Conservation (phyloP, 2,888 invertebrate species). For the Drosophila flavopinicola region DNA sequence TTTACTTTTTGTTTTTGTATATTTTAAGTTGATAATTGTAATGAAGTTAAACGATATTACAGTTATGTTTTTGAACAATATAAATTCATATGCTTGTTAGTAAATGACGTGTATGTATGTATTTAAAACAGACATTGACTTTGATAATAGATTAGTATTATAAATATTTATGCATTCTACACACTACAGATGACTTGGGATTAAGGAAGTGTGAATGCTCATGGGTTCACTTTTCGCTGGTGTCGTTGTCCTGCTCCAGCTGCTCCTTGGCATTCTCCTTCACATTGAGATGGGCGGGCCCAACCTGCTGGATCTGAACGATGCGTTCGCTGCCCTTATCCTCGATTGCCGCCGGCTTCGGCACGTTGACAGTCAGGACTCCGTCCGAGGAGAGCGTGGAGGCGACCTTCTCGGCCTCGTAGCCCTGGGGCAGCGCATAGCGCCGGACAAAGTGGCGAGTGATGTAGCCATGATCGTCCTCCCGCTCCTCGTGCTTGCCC, state of each 20-base stretch:
- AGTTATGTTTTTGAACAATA: neutral
- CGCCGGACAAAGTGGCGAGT: slow-evolving; percentile 91
- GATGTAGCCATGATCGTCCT: slow-evolving; percentile 90
- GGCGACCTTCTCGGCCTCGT: slow-evolving; percentile 89
- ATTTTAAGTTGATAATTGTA: slow-evolving; percentile 6
- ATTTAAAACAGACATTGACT: slow-evolving; percentile 55
- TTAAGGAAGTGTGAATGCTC: slow-evolving; percentile 1
- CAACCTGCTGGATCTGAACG: slow-evolving; percentile 87
- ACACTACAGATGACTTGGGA: slow-evolving; percentile 13
- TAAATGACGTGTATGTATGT: neutral
- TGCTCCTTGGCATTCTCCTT: slow-evolving; percentile 68
- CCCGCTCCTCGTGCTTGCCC: slow-evolving; percentile 89
- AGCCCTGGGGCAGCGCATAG: slow-evolving; percentile 88
- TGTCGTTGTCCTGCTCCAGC: slow-evolving; percentile 37
- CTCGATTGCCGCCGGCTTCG: slow-evolving; percentile 83
- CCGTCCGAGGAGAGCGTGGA: slow-evolving; percentile 93
- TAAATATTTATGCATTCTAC: slow-evolving; percentile 10
- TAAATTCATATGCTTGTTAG: neutral
- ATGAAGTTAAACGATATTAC: neutral
- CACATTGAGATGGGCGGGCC: slow-evolving; percentile 85
- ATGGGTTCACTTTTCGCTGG: slow-evolving; percentile 31
- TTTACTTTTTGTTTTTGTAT: neutral
- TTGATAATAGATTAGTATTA: slow-evolving; percentile 41
- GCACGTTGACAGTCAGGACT: slow-evolving; percentile 90
- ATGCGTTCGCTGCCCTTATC: slow-evolving; percentile 85